These are phyloP conservation scores for Drosophila ezoana DNA, from an alignment of 2,888 invertebrate species.

Conservation along the genomic window DNA sequence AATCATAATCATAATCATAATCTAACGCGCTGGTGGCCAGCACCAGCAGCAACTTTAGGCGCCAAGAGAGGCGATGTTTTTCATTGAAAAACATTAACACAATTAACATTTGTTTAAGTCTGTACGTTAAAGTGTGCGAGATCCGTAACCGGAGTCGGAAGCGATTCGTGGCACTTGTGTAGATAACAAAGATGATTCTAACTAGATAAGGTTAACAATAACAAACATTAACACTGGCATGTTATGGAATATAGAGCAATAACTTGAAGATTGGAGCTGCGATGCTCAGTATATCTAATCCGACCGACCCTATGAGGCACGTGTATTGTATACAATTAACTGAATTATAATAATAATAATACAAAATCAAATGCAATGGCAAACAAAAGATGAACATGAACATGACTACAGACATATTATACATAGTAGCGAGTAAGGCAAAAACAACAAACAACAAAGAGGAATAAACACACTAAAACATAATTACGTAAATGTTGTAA, in stretches of 20 bases:
- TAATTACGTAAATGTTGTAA: conserved; percentile 63
- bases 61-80: conserved; percentile 83
- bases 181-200: conserved; percentile 49
- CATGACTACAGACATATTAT: conserved; percentile 60
- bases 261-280: conserved; percentile 56
- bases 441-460: conserved; percentile 24
- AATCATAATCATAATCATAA: conserved; percentile 64
- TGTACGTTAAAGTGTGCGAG: conserved; percentile 16
- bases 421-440: conserved; percentile 68
- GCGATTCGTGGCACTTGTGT: conserved; percentile 36
- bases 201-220: conserved; percentile 51
- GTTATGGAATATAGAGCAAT: conserved; percentile 59
- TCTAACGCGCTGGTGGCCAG: conserved; percentile 71
- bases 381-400: conserved; percentile 3
- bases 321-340: conserved; percentile 31
- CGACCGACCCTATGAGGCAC: conserved; percentile 66
- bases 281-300: conserved; percentile 64
- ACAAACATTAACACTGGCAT: conserved; percentile 12
- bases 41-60: conserved; percentile 70
- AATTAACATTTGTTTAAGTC: conserved; percentile 36
- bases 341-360: conserved; percentile 22
- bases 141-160: neutral
- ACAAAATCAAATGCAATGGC: conserved; percentile 14
- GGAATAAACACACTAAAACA: conserved; percentile 36
- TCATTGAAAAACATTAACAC: conserved; percentile 71